Base-by-base conservation (phyloP, 1,140 invertebrate genomes). In the Luehdorfia chinensis region DNA sequence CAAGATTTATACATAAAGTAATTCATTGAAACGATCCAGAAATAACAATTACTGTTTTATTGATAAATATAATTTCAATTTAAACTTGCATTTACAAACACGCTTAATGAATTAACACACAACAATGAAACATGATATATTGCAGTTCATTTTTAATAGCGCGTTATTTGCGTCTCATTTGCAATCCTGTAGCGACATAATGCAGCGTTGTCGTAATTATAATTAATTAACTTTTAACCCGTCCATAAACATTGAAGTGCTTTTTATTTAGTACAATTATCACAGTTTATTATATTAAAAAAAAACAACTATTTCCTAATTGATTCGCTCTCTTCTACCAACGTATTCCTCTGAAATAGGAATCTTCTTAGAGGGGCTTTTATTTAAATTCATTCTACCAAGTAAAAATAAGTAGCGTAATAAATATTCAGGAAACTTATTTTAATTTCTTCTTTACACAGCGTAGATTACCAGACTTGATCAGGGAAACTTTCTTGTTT, bases 361-460 rank as follows among this genome's bases (percentile, higher is more conserved):
- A 16, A 12, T 3, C 36, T 14, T n/a, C 36, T 41, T 18, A 16
- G 1, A 30, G 13, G n/a, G 25, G 18, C 33, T 48, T 18, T 19
- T 44, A 34, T 55, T 47, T 58, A 67, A 67, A 59, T 62, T 58
- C 18, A 33, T 60, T 65, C 46, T 43, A 49, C 55, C 39, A 63
- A 72, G 50, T 56, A 74, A 78, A 83, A 78, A 74, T 74, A 79
- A 79, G 68, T 74, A 81, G 69, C 61, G 76, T 74, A 79, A 83
- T 85, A 83, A 85, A 85, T 85, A 85, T 81, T 77, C 77, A 65
- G 66, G 74, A 73, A 79, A 83, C 75, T 85, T 79, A 73, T 81
- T 83, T 85, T 83, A 85, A 85, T 83, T 85, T 85, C 78, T 85
- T 74, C 67, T 78, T 79, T 76, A 81, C 67, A 81, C 69, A 77